These are phyloP conservation scores for Ceratina japonica DNA, from an alignment of 1,140 invertebrate species.

Conservation along the genomic window DNA sequence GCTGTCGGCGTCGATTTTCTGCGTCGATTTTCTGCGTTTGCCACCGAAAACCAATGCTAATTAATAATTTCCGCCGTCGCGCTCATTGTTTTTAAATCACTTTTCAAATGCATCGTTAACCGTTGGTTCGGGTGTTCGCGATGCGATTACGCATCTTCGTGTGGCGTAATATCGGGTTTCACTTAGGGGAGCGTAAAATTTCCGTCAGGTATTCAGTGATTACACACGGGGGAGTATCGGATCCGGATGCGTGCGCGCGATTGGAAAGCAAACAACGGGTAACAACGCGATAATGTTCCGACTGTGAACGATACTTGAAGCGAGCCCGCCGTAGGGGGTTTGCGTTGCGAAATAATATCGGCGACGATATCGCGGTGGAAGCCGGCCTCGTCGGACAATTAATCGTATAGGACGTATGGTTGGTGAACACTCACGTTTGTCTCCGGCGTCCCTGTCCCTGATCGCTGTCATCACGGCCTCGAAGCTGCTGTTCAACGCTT, in stretches of 20 bases:
- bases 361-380: background rate
- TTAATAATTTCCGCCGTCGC: background rate
- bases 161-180: background rate
- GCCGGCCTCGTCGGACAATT: conserved; percentile 25
- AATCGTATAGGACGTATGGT: conserved; percentile 13
- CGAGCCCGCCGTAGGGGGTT: too few species aligned
- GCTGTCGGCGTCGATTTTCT: background rate
- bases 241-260: background rate
- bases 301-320: background rate
- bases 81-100: too few species aligned
- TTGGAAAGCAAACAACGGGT: background rate
- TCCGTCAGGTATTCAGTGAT: background rate
- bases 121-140: background rate
- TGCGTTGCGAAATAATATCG: background rate
- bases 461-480: conserved; percentile 87
- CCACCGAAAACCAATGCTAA: background rate
- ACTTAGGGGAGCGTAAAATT: background rate
- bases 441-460: conserved; percentile 79
- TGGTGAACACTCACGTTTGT: conserved; percentile 52
- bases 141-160: background rate
- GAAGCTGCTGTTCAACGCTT: conserved; percentile 85
- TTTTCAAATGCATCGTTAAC: background rate
- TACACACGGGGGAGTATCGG: background rate
- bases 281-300: background rate
- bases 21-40: background rate